phyloP scores from a whole-genome alignment of 2,888 invertebrate species.

The Clivina fossor region DNA sequence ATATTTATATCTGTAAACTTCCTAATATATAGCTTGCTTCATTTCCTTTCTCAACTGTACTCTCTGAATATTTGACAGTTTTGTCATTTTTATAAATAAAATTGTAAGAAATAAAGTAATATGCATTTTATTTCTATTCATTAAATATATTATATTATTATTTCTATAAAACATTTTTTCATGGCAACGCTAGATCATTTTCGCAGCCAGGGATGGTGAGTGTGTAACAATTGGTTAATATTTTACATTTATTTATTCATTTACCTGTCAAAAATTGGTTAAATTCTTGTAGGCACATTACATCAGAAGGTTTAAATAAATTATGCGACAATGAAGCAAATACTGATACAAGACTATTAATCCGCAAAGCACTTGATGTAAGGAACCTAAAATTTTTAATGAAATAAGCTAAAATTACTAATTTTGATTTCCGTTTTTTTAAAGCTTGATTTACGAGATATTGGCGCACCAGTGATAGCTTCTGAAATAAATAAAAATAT shows the following conservation, averaged over 20 bases:
- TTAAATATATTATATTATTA: neutral
- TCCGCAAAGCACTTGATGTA: slow-evolving; percentile 71
- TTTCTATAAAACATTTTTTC: neutral
- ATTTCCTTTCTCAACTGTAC: no score
- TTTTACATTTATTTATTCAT: slow-evolving; percentile 7
- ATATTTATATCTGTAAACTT: no score
- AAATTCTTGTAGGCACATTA: slow-evolving; percentile 65
- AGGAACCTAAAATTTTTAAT: slow-evolving; percentile 49
- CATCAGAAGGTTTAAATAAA: slow-evolving; percentile 68
- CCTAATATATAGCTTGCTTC: no score
- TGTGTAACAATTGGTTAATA: slow-evolving; percentile 30
- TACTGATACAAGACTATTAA: slow-evolving; percentile 64
- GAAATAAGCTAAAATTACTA: slow-evolving; percentile 22
- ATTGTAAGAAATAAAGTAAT: neutral
- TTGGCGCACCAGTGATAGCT: slow-evolving; percentile 75
- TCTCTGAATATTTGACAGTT: neutral
- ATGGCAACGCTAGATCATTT: slow-evolving; percentile 67
- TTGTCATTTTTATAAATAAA: slow-evolving; percentile 20
- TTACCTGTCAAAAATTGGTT: slow-evolving; percentile 18
- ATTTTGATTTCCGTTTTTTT: slow-evolving; percentile 45
- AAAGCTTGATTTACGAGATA: slow-evolving; percentile 77
- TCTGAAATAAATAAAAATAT: slow-evolving; percentile 65
- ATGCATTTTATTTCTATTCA: neutral
- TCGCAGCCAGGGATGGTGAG: slow-evolving; percentile 69
- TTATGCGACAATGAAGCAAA: slow-evolving; percentile 66